Base-by-base conservation (phyloP, 1,140 invertebrate genomes). In the Sinonovacula constricta region DNA sequence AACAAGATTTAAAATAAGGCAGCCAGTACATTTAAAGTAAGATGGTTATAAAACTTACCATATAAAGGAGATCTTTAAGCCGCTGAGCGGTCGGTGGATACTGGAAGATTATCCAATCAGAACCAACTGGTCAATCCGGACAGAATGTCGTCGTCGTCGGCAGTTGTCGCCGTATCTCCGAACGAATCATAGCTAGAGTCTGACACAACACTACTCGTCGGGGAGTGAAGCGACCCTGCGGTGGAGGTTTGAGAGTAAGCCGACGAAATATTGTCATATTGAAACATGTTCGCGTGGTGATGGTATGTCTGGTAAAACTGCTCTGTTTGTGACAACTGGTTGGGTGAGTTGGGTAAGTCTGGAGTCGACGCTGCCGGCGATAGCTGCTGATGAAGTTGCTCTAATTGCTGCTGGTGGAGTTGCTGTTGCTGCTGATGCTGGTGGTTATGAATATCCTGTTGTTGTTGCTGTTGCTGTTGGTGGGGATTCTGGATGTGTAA, bases 181-280 rank as follows among this genome's bases (percentile, higher is more conserved):
- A 69, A 24, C 0, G 75, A 78, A 31, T 78, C 75, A 49, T 78
- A 78, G 39, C 66, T 69, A 1, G 75, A 69, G 33, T 78, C 75
- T n/a, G 75, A 78, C 28, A 70, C 65, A 22, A 78, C 59, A 18
- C 75, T 78, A 2, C 65, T 62, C n/a, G 75, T 78, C 24, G 75
- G 75, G 14, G 75, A 78, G 36, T 78, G 75, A 0, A 78, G 36
- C 12, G 75, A 78, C 5, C 75, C 75, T 7, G 75, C 65, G 15
- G 65, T 54, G 30, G 66, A 69, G 7, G 75, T 33, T 15, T 78
- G 75, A 5, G 75, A 69, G 31, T 78, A 78, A 28, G 56, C 54
- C 26, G 54, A 22, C 0, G 72, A 26, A 36, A 63, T 31, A 34
- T 51, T 62, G 39, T 70, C 75, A 51, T 62, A 70, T 18, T 78